Base-by-base conservation (phyloP, 2,888 invertebrate genomes). In the Trichopoda pennipes region DNA sequence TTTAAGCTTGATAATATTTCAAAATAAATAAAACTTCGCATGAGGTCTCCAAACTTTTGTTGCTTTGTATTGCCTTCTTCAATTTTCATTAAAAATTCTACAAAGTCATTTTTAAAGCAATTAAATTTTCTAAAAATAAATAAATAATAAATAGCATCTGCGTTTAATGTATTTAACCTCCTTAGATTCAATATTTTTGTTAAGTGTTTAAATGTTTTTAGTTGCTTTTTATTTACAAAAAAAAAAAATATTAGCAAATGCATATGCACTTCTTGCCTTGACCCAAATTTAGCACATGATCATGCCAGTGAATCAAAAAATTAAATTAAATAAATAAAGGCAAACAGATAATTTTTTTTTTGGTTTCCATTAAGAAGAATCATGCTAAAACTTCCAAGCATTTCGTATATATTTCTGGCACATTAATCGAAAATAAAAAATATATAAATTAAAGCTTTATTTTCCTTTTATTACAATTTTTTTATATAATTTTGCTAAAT, bases 271-370 rank as follows among this genome's bases (percentile, higher is more conserved):
- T 79, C 61, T 79, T 79, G 79, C 82, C 82, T 82, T 82, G 82
- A 82, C 79, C 82, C 74, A 79, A 82, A 79, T 79, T 79, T 47
- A 68, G 38, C 77, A 56, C 79, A 82, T 79, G 82, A 76, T 82
- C 79, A 82, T 76, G 75, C 79, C 63, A 72, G 75, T 79, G 76
- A 77, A 60, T 81, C 73, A 60, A 9, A n/a, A 61, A 21, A 49
- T n/a, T 32, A 61, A 42, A 4, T 44, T 16, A 61, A 53, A 4
- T 42, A 42, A 51, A 51, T 35, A 53, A 47, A 58, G 42, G 60
- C 42, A 73, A 68, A 61, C 21, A 42, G 14, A 68, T 61, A 69
- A 28, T 1, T 28, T 28, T 1, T 28, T 28, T 28, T 28, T 28
- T 28, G 28, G 28, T 28, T 28, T 28, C 8, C 6, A 28, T 28